Evolutionary conservation across 1,140 invertebrate species (phyloP).

Genomic region (Sipha flava): DNA sequence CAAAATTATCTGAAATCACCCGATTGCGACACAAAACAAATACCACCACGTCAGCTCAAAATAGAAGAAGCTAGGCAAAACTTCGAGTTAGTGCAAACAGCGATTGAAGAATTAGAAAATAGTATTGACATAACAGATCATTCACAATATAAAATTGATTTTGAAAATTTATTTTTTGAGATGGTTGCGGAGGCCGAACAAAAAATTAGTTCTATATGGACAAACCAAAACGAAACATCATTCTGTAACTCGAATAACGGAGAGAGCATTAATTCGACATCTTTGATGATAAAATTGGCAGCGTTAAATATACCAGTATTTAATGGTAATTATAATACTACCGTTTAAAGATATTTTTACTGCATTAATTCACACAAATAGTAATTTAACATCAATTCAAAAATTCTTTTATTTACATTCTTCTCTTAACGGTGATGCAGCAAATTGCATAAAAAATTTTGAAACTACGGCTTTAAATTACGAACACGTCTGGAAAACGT

Average conservation of each 20-base stretch:
- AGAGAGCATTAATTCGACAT: background rate
- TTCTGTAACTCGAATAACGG: background rate
- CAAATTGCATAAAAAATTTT: background rate
- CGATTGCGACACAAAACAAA: background rate
- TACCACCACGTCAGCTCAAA: background rate
- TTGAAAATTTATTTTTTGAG: background rate
- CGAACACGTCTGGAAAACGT: background rate
- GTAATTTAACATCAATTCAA: background rate
- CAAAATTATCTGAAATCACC: background rate
- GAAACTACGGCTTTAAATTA: too few species aligned
- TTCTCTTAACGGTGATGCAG: background rate
- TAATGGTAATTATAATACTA: background rate
- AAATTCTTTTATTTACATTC: background rate
- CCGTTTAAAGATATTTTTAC: background rate
- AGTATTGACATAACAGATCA: background rate
- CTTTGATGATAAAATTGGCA: background rate
- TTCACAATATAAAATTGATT: background rate
- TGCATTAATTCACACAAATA: background rate
- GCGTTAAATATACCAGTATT: background rate
- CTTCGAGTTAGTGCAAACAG: background rate
- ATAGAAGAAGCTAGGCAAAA: background rate
- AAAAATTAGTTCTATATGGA: background rate
- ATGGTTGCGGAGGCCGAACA: background rate
- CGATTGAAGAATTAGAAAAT: background rate
- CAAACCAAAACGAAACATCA: background rate